Percentiles rank a stretch among this genome's conserved stretches.
Conservation (phyloP, 2,113 vertebrate species). For the Apeltes quadracus region DNA sequence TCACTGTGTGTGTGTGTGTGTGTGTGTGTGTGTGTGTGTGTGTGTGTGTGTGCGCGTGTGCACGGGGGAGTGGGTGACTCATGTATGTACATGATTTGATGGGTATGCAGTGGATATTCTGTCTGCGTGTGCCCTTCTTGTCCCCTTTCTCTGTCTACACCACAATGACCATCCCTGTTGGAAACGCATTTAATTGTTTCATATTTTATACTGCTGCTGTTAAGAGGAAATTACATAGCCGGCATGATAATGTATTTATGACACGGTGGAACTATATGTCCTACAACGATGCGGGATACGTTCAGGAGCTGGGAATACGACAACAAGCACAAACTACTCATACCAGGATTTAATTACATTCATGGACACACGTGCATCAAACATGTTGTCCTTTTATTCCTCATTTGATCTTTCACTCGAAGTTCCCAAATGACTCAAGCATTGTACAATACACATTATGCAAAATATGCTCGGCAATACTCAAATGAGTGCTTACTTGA, state of each 20-base stretch:
- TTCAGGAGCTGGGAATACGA: neutral
- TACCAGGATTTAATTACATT: neutral
- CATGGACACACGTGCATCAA: slow-evolving; percentile 7
- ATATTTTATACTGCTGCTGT: slow-evolving; percentile 2
- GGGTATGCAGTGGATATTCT: slow-evolving; percentile 18
- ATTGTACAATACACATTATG: slow-evolving; percentile 32
- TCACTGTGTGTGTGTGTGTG: slow-evolving; percentile 55
- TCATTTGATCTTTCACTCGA: slow-evolving; percentile 15
- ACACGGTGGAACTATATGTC: neutral
- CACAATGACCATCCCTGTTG: neutral
- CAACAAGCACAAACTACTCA: slow-evolving; percentile 23
- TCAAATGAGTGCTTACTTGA: slow-evolving; percentile 17
- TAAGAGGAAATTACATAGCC: neutral
- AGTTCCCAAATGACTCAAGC: slow-evolving; percentile 5
- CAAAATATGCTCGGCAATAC: slow-evolving; percentile 28
- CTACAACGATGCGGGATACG: neutral
- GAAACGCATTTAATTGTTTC: slow-evolving; percentile 36
- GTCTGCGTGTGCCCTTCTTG: slow-evolving; percentile 8
- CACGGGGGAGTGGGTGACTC: slow-evolving; percentile 31
- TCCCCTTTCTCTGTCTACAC: slow-evolving; percentile 21
- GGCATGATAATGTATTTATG: neutral
- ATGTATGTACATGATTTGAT: slow-evolving; percentile 47
- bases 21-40: slow-evolving; percentile 44
- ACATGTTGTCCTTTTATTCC: slow-evolving; percentile 9
- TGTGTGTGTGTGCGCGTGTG: slow-evolving; percentile 32